Conservation (phyloP, 2,888 invertebrate genomes). For the Campaea margaritaria region DNA sequence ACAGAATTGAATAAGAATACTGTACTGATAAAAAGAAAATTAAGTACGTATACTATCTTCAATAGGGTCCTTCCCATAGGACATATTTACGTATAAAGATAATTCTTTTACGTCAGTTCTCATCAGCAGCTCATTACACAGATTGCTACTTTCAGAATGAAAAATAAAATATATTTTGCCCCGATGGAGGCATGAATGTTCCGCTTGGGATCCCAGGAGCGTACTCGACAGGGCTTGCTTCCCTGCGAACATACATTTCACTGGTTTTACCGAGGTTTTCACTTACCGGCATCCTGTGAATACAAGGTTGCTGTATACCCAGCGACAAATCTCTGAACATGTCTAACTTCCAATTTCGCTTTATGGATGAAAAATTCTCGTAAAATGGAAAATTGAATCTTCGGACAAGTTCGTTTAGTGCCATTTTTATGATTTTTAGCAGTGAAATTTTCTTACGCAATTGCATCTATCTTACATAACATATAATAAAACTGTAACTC, state of each 20-base stretch:
- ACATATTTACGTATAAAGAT: not conserved
- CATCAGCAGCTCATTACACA: constrained; percentile 7
- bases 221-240: constrained; percentile 1
- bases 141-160: constrained; percentile 8
- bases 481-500: too few species aligned
- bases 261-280: constrained; percentile 11
- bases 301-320: not conserved
- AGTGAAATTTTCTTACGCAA: too few species aligned
- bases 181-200: constrained; percentile 3
- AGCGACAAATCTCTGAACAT: too few species aligned
- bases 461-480: too few species aligned
- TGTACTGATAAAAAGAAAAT: too few species aligned
- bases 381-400: too few species aligned
- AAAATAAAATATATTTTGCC: constrained; percentile 5
- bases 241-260: constrained; percentile 13
- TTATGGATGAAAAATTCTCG: too few species aligned
- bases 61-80: not conserved
- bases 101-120: not conserved
- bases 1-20: too few species aligned
- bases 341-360: too few species aligned
- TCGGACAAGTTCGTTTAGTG: too few species aligned
- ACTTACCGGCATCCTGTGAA: constrained; percentile 11
- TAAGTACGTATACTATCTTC: too few species aligned
- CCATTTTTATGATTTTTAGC: too few species aligned
- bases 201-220: constrained; percentile 4